These are phyloP conservation scores for Catostylus mosaicus DNA, from an alignment of 30 jellyfish, hydroid and myxozoan species.

Conservation along the genomic window DNA sequence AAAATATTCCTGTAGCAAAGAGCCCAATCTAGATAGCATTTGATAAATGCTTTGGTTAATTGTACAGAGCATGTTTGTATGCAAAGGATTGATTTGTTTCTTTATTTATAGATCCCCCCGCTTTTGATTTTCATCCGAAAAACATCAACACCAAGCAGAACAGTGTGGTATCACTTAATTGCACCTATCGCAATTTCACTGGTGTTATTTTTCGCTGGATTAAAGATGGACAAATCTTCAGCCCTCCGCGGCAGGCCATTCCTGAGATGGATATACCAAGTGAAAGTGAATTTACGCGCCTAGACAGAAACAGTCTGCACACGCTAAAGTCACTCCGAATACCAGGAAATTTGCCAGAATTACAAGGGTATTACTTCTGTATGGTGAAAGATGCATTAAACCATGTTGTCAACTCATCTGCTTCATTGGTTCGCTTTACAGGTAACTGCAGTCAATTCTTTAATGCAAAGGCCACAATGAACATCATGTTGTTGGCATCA, in stretches of 20 bases:
- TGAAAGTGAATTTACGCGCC: too few relatives aligned
- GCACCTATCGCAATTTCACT: conserved; percentile 58
- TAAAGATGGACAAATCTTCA: conserved; percentile 34
- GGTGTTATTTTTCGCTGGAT: conserved; percentile 43
- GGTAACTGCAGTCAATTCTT: too few relatives aligned
- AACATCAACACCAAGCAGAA: not conserved
- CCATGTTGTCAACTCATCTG: conserved; percentile 37
- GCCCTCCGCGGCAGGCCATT: not conserved
- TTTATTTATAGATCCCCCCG: conserved; percentile 52
- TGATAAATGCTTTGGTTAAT: too few relatives aligned
- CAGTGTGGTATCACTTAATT: not conserved
- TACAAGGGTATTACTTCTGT: conserved; percentile 64
- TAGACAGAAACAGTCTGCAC: not conserved
- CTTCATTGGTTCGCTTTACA: conserved; percentile 47
- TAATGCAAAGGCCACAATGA: too few relatives aligned
- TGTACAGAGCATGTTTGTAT: too few relatives aligned
- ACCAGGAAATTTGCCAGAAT: conserved; percentile 12
- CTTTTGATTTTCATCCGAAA: conserved; percentile 33
- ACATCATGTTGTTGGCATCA: too few relatives aligned
- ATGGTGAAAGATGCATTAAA: conserved; percentile 58
- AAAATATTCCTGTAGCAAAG: too few relatives aligned
- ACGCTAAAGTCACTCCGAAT: conserved; percentile 1
- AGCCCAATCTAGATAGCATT: too few relatives aligned
- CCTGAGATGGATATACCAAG: not conserved
- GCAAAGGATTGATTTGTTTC: too few relatives aligned